A percentile compares a stretch with the other conserved stretches of the same genome.
phyloP scores from a whole-genome alignment of 2,888 invertebrate genomes.

The Eurytoma adleriae region DNA sequence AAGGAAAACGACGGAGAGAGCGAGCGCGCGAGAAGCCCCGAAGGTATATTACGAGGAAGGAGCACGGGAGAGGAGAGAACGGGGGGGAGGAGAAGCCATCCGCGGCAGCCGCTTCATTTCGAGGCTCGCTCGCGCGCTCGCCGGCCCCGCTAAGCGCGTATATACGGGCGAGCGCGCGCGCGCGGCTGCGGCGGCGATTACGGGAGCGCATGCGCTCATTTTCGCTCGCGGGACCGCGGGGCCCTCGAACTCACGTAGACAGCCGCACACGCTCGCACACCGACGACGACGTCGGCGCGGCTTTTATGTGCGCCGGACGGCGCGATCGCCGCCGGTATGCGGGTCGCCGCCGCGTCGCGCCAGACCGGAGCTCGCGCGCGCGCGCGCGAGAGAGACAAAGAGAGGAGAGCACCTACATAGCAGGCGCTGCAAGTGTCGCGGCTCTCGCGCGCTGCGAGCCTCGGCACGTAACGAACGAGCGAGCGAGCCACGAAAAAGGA shows the following conservation, averaged over 20 bases:
- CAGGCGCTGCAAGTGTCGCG: too few relatives aligned
- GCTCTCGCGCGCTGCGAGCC: background rate
- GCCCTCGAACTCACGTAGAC: background rate
- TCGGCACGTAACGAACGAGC: background rate
- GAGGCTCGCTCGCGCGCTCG: slow-evolving; percentile 6
- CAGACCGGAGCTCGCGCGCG: slow-evolving; percentile 20
- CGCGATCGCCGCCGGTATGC: slow-evolving; percentile 42
- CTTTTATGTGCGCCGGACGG: slow-evolving; percentile 17
- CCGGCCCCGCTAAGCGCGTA: background rate
- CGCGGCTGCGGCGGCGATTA: slow-evolving; percentile 44
- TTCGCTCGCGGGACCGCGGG: slow-evolving; percentile 27
- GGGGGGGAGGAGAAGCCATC: slow-evolving; percentile 28
- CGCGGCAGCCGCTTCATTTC: background rate
- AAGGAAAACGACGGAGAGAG: slow-evolving; percentile 16
- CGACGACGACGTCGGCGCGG: background rate
- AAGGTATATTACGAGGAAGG: slow-evolving; percentile 32
- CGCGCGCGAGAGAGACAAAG: background rate
- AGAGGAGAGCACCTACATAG: background rate
- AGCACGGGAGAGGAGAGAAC: slow-evolving; percentile 25
- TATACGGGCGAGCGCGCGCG: slow-evolving; percentile 9
- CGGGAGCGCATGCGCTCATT: slow-evolving; percentile 47
- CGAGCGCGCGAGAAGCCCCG: slow-evolving; percentile 37
- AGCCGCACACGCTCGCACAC: background rate
- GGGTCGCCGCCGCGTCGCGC: slow-evolving; percentile 41
- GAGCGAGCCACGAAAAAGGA: slow-evolving; percentile 23